Evolutionary conservation across 1,140 invertebrate species (phyloP).

Genomic region (Eufriesea mexicana): DNA sequence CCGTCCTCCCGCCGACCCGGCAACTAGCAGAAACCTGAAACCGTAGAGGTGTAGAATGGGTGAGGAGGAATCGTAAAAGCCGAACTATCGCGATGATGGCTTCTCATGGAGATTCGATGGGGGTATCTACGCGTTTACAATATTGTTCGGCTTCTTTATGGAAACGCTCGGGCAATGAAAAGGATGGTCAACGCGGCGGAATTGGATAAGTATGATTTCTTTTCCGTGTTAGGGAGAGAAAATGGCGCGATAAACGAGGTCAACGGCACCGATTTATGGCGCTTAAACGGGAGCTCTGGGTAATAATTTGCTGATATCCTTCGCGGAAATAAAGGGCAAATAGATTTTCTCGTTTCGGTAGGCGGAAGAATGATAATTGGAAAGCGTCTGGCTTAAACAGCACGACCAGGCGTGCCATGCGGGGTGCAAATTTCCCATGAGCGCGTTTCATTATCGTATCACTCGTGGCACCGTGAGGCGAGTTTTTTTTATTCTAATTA

Average conservation of each 20-base stretch:
- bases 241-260: not conserved
- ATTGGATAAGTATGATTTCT: not conserved
- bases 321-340: not conserved
- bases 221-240: not conserved
- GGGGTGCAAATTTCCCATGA: constrained; percentile 11
- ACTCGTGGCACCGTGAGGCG: too few relatives aligned
- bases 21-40: constrained; percentile 5
- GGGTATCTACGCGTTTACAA: not conserved
- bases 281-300: too few relatives aligned
- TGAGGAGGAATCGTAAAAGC: not conserved
- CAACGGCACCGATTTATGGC: not conserved
- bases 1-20: not conserved
- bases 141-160: not conserved
- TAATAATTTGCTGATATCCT: not conserved
- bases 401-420: not conserved
- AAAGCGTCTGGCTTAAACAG: not conserved
- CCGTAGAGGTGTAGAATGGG: not conserved
- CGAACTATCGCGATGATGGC: not conserved
- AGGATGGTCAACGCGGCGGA: not conserved
- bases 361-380: constrained; percentile 1
- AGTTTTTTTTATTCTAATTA: constrained; percentile 24
- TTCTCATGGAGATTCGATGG: too few relatives aligned
- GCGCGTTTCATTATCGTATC: constrained; percentile 12
- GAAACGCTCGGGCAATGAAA: not conserved
- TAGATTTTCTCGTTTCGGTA: not conserved